Percentiles rank a stretch among this genome's conserved stretches.
Conservation (phyloP, 2,888 invertebrate genomes). For the Macrophya annulata region DNA sequence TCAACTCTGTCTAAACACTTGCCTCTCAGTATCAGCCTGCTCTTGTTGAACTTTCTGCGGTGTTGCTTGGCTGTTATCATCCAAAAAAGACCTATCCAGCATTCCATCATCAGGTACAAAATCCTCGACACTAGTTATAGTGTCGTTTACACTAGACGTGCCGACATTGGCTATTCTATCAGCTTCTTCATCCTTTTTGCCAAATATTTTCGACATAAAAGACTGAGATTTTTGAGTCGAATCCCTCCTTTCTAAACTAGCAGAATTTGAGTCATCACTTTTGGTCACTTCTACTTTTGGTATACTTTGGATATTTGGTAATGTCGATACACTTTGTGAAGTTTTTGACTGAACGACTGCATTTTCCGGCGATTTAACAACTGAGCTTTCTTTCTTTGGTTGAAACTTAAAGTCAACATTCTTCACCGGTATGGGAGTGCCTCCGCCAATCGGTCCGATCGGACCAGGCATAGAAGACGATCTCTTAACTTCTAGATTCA, state of each 20-base stretch:
- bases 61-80: constrained; percentile 82
- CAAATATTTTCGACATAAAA: constrained; percentile 75
- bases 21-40: constrained; percentile 82
- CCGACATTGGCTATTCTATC: constrained; percentile 67
- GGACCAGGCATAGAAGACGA: constrained; percentile 74
- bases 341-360: constrained; percentile 58
- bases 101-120: constrained; percentile 89
- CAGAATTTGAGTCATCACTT: constrained; percentile 61
- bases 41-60: constrained; percentile 77
- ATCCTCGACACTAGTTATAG: constrained; percentile 84
- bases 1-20: constrained; percentile 62
- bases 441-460: constrained; percentile 77
- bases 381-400: constrained; percentile 68
- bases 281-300: constrained; percentile 64
- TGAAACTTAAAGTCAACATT: constrained; percentile 69
- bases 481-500: constrained; percentile 66
- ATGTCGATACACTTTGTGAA: constrained; percentile 56
- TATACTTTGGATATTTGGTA: constrained; percentile 59
- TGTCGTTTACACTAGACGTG: constrained; percentile 61
- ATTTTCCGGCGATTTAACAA: constrained; percentile 61
- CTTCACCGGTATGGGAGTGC: constrained; percentile 77
- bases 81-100: constrained; percentile 88
- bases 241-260: constrained; percentile 67
- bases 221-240: constrained; percentile 67
- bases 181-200: constrained; percentile 75